Conservation (phyloP, 2,888 invertebrate species). For the Caenorhabditis macrosperma region DNA sequence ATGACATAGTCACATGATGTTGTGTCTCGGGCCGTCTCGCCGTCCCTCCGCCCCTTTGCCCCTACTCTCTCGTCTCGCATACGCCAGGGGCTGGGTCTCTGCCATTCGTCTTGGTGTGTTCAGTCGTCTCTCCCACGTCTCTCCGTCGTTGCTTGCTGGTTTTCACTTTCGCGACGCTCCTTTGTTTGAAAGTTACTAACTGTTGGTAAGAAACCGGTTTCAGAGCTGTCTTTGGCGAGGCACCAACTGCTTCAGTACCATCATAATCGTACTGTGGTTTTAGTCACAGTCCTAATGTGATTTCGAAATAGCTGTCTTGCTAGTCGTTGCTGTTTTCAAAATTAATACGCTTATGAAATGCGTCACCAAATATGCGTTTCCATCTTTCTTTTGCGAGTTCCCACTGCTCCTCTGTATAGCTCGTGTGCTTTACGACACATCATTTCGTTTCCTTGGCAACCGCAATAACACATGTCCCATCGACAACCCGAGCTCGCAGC, state of each 20-base stretch:
- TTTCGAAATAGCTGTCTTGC: neutral
- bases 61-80: constrained; percentile 8
- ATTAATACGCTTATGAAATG: neutral
- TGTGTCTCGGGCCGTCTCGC: constrained; percentile 26
- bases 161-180: constrained; percentile 25
- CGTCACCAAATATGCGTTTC: too few species aligned
- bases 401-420: too few species aligned
- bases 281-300: too few species aligned
- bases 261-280: too few species aligned
- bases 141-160: constrained; percentile 15
- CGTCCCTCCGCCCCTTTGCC: constrained; percentile 48
- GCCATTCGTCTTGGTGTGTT: constrained; percentile 55
- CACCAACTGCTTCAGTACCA: neutral
- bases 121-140: constrained; percentile 27
- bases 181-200: constrained; percentile 42
- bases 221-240: neutral
- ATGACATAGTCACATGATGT: constrained; percentile 54
- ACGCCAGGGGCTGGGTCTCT: constrained; percentile 13
- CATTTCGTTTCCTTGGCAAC: constrained; percentile 11
- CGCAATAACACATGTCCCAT: neutral
- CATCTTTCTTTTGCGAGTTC: too few species aligned
- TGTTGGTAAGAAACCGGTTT: constrained; percentile 26
- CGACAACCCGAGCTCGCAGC: neutral
- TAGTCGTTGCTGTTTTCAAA: neutral
- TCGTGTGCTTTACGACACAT: too few species aligned